Conservation (phyloP, 2,797 vertebrate genomes). For the Sebastes taczanowskii region DNA sequence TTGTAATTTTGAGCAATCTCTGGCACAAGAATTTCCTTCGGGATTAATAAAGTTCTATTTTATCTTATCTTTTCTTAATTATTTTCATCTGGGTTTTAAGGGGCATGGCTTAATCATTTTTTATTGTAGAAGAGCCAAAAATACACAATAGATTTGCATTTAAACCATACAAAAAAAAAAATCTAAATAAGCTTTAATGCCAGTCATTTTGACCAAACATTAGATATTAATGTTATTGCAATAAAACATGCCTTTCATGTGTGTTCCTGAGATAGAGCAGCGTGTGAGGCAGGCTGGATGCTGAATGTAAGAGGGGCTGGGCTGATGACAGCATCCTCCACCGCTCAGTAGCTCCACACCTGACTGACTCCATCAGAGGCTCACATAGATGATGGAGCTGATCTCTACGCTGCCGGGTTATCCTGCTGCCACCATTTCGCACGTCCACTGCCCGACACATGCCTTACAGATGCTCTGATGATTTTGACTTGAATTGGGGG, state of each 20-base stretch:
- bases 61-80: too few relatives aligned
- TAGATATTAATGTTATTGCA: neutral
- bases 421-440: constrained; percentile 78
- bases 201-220: neutral
- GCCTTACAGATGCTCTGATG: neutral
- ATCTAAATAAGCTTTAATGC: neutral
- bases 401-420: constrained; percentile 53
- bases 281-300: constrained; percentile 16
- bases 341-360: constrained; percentile 68
- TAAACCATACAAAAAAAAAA: neutral
- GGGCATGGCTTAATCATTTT: too few relatives aligned
- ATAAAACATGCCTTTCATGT: neutral
- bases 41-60: too few relatives aligned
- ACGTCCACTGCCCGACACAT: constrained; percentile 27
- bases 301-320: constrained; percentile 36
- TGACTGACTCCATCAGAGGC: constrained; percentile 66
- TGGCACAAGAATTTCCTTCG: too few relatives aligned
- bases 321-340: constrained; percentile 72
- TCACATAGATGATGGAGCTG: constrained; percentile 55
- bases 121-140: neutral
- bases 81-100: too few relatives aligned
- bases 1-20: too few relatives aligned
- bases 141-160: too few relatives aligned
- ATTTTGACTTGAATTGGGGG: neutral
- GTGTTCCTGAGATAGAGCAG: neutral